Base-by-base conservation (phyloP, 2,888 invertebrate genomes). In the Cyclophora albipunctata region DNA sequence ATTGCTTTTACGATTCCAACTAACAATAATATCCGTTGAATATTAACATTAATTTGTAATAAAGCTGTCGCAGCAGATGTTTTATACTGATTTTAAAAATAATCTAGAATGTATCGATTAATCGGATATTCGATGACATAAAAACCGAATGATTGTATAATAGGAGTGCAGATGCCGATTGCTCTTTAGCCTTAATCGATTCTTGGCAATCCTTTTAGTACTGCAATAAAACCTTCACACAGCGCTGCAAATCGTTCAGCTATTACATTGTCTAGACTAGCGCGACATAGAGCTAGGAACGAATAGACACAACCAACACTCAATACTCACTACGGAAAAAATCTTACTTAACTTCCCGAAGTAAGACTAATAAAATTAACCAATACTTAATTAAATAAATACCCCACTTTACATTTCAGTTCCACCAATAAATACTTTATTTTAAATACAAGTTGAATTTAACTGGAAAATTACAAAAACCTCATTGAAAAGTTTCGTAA, bases 11-110 rank as follows among this genome's bases (percentile, higher is more conserved):
- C 64, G 63, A 73, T 70, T 67, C 60, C 58, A 56, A 66, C 63
- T 69, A 71, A 75, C 64, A 75, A 78, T 75, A 81, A 85, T 82
- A 84, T 84, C 83, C 84, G 81, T 76, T 70, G 62, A 73, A 72
- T 69, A 74, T 78, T 66, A 72, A 5, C 66, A 66, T 71, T 66
- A 68, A 75, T 81, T 74, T 72, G 76, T 75, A 72, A 78, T 73
- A 70, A 70, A 66, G 64, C 72, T 73, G 75, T 77, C 75, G 67
- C 66, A 65, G 76, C 81, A 80, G 78, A 81, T 82, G 81, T 71
- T 71, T 20, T 58, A 68, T 68, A 66, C 63, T 62, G 73, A 77
- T 76, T 76, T 44, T 7, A 48, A 49, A 45, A 49, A 40, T 20
- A 42, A 49, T 37, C 7, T 40, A 50, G 48, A 40, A 45, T 40